Evolutionary conservation across 1,140 invertebrate species (phyloP), one percentile per base, ranked within the genome.

Genomic region (Panagrolaimus sp.): DNA sequence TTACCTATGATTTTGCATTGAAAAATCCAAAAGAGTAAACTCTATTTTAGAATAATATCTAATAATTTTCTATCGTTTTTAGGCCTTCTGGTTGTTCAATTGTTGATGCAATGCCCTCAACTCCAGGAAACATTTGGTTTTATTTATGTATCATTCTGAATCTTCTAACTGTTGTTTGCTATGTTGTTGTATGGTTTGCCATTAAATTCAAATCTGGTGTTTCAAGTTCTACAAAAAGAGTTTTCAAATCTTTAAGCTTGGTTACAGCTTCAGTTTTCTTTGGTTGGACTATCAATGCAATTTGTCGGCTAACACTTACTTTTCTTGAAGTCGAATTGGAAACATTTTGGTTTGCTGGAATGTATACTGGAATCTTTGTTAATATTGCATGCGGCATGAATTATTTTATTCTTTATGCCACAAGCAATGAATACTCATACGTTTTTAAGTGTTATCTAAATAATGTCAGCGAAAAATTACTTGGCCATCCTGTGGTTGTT

Each of bases 21-120:
- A 57, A 57, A 27, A 13, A 57, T 16, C 20, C 51, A 57, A 57
- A 57, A 57, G 51, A 20, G 51, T 57, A 57, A 5, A n/a, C n/a
- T n/a, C n/a, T 16, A 20, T n/a, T 20, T 11, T 57, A 57, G 4
- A 20, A 11, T 4, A 57, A 1, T 11, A 11, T 25, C 20, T 11
- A 16, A 11, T 57, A 27, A 25, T 25, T 25, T 57, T 57, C 20
- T 20, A 16, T 16, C 9, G 11, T 27, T 57, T 57, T 14, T 13
- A 57, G 51, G 51, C 51, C 51, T 20, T 57, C 51, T 27, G 51
- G 20, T 11, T 57, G 51, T 57, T 57, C 51, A 20, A 57, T 57
- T 27, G 51, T 57, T 13, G 51, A 57, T 57, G 51, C 51, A 14
- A 57, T 57, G 51, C 51, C 51, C n/a, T 20, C 20, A 25, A 25